Evolutionary conservation across 2,797 vertebrate genomes (phyloP).

Genomic region (Aselliscus stoliczkanus): DNA sequence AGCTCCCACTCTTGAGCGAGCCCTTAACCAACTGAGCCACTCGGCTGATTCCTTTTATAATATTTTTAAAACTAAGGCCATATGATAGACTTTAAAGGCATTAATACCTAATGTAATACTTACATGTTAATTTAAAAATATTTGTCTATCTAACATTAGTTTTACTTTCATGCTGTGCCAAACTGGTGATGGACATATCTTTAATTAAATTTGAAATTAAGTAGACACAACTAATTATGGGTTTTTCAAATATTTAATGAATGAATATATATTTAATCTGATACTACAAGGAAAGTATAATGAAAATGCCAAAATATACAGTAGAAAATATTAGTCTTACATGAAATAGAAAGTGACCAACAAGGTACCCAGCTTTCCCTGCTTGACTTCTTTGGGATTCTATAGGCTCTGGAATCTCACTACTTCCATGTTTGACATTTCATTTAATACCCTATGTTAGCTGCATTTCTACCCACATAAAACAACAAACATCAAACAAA

Average conservation of each 20-base stretch:
- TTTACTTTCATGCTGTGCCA: background rate
- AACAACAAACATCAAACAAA: background rate
- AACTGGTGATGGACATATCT: background rate
- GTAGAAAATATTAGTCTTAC: background rate
- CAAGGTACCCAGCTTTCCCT: background rate
- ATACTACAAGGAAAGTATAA: background rate
- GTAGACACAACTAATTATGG: background rate
- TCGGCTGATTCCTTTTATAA: too few relatives aligned
- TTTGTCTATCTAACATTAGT: background rate
- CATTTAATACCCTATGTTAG: background rate
- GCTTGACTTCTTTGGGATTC: background rate
- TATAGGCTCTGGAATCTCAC: background rate
- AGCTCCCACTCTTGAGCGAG: too few relatives aligned
- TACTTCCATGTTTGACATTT: background rate
- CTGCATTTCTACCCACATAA: background rate
- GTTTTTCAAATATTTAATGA: background rate
- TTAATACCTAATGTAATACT: background rate
- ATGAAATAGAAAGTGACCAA: background rate
- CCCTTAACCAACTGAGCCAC: too few relatives aligned
- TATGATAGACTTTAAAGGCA: background rate
- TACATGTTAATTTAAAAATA: background rate
- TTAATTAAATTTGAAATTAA: background rate
- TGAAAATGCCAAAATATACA: background rate
- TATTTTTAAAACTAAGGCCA: background rate
- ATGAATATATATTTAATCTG: background rate